Base-by-base conservation (phyloP, 2,113 vertebrate genomes). In the Melanocharis versteri region DNA sequence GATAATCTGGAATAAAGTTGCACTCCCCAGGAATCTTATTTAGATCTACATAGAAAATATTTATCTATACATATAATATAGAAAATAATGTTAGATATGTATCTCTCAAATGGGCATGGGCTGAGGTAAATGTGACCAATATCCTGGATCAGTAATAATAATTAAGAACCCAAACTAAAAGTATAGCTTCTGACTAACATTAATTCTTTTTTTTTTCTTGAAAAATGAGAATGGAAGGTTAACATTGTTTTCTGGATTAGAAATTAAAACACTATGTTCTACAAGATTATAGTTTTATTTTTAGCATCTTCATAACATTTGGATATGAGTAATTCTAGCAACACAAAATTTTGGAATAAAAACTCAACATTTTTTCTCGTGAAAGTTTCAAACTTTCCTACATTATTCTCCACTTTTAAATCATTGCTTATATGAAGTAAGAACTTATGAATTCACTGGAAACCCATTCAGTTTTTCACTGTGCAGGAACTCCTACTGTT, bases 361-460 rank as follows among this genome's bases (percentile, higher is more conserved):
- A 51, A 0, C 17, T 26, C 13, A 22, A 7, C 8, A 26, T 22
- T 2, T 23, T 56, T 71, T n/a, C 10, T 45, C 28, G 5, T 40
- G 15, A 53, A 86, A 27, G 2, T 60, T 68, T 60, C 10, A 48
- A 37, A 58, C 4, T 37, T 87, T 48, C 3, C 4, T n/a, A 37
- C 30, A 31, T 48, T 6, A 33, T 76, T 90, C 87, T 56, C 26
- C 4, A 20, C 13, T 77, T 87, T 65, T 22, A 78, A 86, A 27
- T 45, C 19, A 28, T 27, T 56, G 20, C 13, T 61, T n/a, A 22
- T 35, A n/a, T 79, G 9, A 65, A 13, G 9, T 20, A 62, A 89
- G 21, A 47, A n/a, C 12, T 22, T 68, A 33, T 8, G 66, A 39
- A 68, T 42, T 71, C 7, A 58, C 31, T 78, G 13, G 23, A 77